Evolutionary conservation across 2,888 invertebrate species (phyloP), one percentile per base, ranked within the genome.

Genomic region (Cylloceria caligata): DNA sequence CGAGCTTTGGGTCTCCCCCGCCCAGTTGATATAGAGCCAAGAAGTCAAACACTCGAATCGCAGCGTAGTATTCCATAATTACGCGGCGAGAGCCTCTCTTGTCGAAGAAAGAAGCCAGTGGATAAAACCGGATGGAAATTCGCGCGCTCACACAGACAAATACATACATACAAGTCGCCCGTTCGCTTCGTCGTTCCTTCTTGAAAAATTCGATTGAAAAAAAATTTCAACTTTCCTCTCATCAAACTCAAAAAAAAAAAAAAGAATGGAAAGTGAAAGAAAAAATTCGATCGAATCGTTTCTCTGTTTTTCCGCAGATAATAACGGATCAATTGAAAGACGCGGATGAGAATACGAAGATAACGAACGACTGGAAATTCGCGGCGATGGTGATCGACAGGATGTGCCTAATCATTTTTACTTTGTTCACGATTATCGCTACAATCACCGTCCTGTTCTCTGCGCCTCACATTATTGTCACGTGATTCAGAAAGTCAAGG

Each of bases 381-480:
- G 99, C 99, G 94, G 99, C 99, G 94, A 98, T 99, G 98, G 99
- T 99, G 95, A 98, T 99, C 95, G 99, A 99, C 96, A 97, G 99
- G 96, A 96, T 99, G 96, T 99, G 99, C 97, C 97, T 99, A 96
- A 98, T 98, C 95, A 97, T 98, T 95, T 99, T 99, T 96, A 98
- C 98, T 94, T 96, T 98, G 95, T 98, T 98, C 96, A 98, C 98
- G 95, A 97, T 98, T 95, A 96, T 98, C 94, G 98, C 98, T 94
- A 98, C 98, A 94, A 96, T 98, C 95, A 98, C 98, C 95, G 98
- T 98, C 95, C 96, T 98, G 94, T 96, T 98, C 94, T 97, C 98
- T 94, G 98, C 98, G 94, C 98, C 98, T 92, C 98, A 98, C 95
- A 97, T 97, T 94, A 97, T 97, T 95, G 97, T 97, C 94, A 96